Conservation (phyloP, 1,140 invertebrate species). For the Apis mellifera region DNA sequence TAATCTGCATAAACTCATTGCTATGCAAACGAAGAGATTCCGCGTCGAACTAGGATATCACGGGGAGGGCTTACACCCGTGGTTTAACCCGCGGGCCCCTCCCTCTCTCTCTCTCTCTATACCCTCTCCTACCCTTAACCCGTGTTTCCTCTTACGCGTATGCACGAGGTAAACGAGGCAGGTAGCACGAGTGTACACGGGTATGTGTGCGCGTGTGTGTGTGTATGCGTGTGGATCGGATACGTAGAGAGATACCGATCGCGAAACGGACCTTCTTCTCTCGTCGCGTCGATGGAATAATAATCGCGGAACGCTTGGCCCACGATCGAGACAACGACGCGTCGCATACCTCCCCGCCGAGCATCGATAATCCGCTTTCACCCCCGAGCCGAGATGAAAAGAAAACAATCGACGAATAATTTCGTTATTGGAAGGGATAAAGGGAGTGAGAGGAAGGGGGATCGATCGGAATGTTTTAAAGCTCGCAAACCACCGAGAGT, state of each 20-base stretch:
- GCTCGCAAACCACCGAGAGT: not conserved
- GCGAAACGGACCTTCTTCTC: slow-evolving; percentile 67
- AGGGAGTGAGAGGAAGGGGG: not conserved
- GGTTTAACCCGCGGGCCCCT: slow-evolving; percentile 50
- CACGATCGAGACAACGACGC: slow-evolving; percentile 20
- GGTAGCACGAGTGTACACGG: not conserved
- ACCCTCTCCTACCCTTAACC: no score
- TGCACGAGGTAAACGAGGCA: slow-evolving; percentile 20
- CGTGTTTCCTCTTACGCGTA: not conserved
- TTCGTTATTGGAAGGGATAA: slow-evolving; percentile 27
- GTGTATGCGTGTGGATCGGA: slow-evolving; percentile 47
- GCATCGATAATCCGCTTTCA: slow-evolving; percentile 48
- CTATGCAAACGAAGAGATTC: slow-evolving; percentile 80
- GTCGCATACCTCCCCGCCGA: slow-evolving; percentile 5
- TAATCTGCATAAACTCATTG: slow-evolving; percentile 82
- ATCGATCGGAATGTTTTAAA: slow-evolving; percentile 51
- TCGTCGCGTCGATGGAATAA: slow-evolving; percentile 72
- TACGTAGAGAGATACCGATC: slow-evolving; percentile 66
- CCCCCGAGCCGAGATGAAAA: slow-evolving; percentile 47
- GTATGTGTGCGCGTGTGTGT: no score
- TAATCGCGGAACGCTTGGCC: slow-evolving; percentile 49
- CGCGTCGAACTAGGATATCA: slow-evolving; percentile 72
- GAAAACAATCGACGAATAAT: slow-evolving; percentile 66
- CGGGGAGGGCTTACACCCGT: slow-evolving; percentile 56
- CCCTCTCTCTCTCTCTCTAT: no score